These are phyloP conservation scores for Morbakka virulenta DNA, from an alignment of 30 jellyfish, hydroid and myxozoan species.

Conservation along the genomic window DNA sequence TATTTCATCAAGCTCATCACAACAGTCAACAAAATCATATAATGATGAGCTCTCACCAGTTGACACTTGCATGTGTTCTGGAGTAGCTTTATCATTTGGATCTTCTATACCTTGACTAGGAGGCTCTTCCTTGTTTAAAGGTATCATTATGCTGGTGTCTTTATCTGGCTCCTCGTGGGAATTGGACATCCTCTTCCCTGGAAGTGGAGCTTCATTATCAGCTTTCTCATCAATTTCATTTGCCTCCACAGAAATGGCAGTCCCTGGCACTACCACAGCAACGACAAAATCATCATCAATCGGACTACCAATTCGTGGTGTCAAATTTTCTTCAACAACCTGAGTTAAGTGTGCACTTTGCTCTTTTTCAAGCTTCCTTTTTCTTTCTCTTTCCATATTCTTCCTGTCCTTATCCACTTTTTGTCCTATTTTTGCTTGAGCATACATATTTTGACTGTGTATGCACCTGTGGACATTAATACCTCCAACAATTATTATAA, in stretches of 20 bases:
- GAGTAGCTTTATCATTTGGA: not conserved
- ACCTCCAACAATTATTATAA: constrained; percentile 35
- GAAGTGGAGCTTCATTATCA: too few relatives aligned
- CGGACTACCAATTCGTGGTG: not conserved
- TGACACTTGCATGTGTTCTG: not conserved
- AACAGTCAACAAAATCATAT: not conserved
- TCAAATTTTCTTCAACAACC: not conserved
- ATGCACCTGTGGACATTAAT: not conserved
- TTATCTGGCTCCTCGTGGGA: not conserved
- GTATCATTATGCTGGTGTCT: not conserved
- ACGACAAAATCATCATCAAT: not conserved
- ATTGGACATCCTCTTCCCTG: not conserved
- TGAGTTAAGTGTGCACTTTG: not conserved
- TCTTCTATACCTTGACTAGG: not conserved
- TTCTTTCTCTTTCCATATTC: not conserved
- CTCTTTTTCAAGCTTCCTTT: not conserved
- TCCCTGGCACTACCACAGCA: not conserved
- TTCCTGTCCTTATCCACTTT: not conserved
- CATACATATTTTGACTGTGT: not conserved
- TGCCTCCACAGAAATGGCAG: not conserved
- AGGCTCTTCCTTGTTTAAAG: not conserved
- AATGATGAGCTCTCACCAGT: not conserved
- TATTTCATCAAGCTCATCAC: not conserved
- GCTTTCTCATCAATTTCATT: too few relatives aligned
- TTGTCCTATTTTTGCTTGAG: not conserved